These are phyloP conservation scores for Bathynomus jamesi DNA, from an alignment of 1,140 invertebrate species.

Conservation along the genomic window DNA sequence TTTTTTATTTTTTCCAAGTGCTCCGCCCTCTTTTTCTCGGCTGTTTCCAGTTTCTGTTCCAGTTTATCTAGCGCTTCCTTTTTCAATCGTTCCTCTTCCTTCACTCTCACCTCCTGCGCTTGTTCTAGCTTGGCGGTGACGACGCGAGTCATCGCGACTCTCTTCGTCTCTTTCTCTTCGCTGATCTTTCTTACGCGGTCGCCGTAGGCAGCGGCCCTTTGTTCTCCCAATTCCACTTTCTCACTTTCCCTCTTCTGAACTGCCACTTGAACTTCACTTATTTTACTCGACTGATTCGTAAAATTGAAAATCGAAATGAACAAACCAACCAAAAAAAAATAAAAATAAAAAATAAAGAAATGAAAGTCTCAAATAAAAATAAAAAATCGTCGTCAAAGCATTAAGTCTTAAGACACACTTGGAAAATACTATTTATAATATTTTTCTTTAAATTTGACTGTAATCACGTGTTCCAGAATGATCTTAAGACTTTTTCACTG, in stretches of 20 bases:
- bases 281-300: constrained; percentile 22
- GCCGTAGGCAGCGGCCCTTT: constrained; percentile 21
- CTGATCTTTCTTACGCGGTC: constrained; percentile 25
- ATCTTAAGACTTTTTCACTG: not conserved
- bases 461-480: not conserved
- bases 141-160: not conserved
- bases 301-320: constrained; percentile 9
- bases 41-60: constrained; percentile 29
- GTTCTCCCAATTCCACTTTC: constrained; percentile 15
- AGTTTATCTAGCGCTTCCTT: constrained; percentile 27
- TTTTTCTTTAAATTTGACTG: not conserved
- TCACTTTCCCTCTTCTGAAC: constrained; percentile 36
- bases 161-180: constrained; percentile 20
- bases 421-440: not conserved
- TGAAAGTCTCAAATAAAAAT: not conserved
- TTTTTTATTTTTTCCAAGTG: constrained; percentile 21
- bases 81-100: constrained; percentile 26
- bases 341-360: not conserved
- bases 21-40: constrained; percentile 24
- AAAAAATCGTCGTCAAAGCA: not conserved
- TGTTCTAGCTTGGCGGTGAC: constrained; percentile 24
- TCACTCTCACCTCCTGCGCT: constrained; percentile 19
- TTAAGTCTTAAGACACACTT: not conserved
- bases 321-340: not conserved
- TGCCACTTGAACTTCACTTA: constrained; percentile 18